Percentiles rank a stretch among this genome's conserved stretches.
Conservation (phyloP, 2,113 vertebrate species). For the Dendrocopos noguchii region DNA sequence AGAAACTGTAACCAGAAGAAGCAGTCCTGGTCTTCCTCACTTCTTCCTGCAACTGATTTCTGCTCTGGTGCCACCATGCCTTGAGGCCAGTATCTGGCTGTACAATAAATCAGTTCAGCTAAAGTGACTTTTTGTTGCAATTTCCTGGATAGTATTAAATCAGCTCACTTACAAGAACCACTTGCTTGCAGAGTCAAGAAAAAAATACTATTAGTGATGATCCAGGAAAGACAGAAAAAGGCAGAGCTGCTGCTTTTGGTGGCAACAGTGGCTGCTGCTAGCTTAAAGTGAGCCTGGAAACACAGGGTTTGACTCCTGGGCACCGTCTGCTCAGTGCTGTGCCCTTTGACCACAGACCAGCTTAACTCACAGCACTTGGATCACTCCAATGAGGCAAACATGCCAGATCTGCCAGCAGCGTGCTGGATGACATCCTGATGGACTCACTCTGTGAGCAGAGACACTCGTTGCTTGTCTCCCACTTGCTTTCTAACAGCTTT, state of each 20-base stretch:
- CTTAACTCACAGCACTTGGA: background rate
- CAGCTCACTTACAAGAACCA: background rate
- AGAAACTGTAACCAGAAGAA: background rate
- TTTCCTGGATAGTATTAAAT: background rate
- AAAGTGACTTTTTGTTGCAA: background rate
- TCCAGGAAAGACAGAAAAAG: background rate
- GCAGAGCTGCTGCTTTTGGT: background rate
- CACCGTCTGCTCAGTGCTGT: background rate
- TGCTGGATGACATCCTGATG: fast-evolving
- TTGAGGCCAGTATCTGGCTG: background rate
- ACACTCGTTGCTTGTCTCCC: fast-evolving
- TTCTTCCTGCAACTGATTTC: background rate
- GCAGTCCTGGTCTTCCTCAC: background rate
- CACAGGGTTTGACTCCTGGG: background rate
- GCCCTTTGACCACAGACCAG: background rate
- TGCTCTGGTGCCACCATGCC: background rate
- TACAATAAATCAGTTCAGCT: background rate
- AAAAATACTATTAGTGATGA: background rate
- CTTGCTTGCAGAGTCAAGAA: background rate
- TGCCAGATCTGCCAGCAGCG: fast-evolving
- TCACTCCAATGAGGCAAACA: background rate
- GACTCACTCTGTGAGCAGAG: fast-evolving
- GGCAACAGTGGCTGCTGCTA: background rate
- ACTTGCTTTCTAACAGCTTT: background rate
- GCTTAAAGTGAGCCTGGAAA: background rate